phyloP scores from a whole-genome alignment of 2,888 invertebrate genomes.

The Conchocele bisecta region DNA sequence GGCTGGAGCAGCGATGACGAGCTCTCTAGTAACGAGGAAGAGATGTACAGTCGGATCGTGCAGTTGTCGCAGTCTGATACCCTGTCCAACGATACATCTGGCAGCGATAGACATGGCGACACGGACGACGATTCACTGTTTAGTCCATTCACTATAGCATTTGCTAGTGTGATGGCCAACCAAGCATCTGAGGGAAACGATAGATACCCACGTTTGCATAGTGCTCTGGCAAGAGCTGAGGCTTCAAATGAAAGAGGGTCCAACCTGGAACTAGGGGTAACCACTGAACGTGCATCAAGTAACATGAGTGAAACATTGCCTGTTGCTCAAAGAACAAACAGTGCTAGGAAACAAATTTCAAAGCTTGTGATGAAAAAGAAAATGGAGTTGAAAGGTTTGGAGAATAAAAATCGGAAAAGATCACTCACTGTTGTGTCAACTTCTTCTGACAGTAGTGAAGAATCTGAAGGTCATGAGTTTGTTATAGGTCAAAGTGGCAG shows the following conservation, averaged over 20 bases:
- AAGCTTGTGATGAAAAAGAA: slow-evolving; percentile 69
- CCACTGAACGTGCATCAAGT: not conserved
- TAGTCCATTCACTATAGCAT: slow-evolving; percentile 72
- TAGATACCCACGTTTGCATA: slow-evolving; percentile 49
- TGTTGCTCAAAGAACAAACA: slow-evolving; percentile 3
- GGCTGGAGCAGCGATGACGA: slow-evolving; percentile 83
- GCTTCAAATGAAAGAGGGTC: not conserved
- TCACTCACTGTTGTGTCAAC: slow-evolving; percentile 30
- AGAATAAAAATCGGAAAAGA: slow-evolving; percentile 33
- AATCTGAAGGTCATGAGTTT: slow-evolving; percentile 17
- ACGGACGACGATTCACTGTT: slow-evolving; percentile 46
- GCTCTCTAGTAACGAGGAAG: slow-evolving; percentile 70
- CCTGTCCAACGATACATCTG: slow-evolving; percentile 32
- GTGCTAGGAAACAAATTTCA: slow-evolving; percentile 57
- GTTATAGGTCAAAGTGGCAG: slow-evolving; percentile 24
- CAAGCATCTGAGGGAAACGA: slow-evolving; percentile 59
- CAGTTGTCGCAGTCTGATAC: slow-evolving; percentile 64
- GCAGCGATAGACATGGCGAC: slow-evolving; percentile 22
- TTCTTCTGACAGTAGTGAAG: slow-evolving; percentile 42
- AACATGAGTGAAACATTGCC: not conserved
- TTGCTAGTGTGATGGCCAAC: slow-evolving; percentile 72
- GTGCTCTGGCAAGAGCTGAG: slow-evolving; percentile 34
- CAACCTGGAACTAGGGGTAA: not conserved
- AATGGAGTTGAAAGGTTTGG: slow-evolving; percentile 58
- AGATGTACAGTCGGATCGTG: slow-evolving; percentile 67